phyloP scores from a whole-genome alignment of 2,113 vertebrate species.

The Rhabdornis inornatus region DNA sequence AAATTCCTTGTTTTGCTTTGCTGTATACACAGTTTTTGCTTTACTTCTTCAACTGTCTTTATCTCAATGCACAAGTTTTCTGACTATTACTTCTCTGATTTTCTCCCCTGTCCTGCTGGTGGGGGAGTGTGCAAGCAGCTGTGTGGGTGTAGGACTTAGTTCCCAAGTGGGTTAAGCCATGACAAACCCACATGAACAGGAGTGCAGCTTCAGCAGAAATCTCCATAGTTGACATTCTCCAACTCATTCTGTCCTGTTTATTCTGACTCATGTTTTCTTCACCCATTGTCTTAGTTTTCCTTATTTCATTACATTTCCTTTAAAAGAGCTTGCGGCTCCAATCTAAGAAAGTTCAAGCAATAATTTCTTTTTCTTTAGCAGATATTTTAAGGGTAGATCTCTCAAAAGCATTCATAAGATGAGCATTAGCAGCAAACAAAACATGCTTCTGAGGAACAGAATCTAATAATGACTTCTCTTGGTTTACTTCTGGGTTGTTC shows the following conservation, averaged over 20 bases:
- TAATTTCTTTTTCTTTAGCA: constrained; percentile 49
- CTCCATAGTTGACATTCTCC: constrained; percentile 36
- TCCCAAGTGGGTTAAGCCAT: neutral
- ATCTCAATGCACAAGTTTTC: neutral
- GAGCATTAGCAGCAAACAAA: constrained; percentile 48
- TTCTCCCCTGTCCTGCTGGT: neutral
- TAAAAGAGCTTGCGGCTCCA: constrained; percentile 50
- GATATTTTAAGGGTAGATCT: constrained; percentile 31
- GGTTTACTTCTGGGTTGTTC: constrained; percentile 48
- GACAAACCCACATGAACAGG: neutral
- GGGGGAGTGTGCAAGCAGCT: neutral
- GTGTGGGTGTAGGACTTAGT: neutral
- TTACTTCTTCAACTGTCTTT: neutral
- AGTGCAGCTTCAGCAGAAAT: constrained; percentile 54
- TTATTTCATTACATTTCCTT: constrained; percentile 56
- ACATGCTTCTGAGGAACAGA: constrained; percentile 58
- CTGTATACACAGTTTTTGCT: neutral
- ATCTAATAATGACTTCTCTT: constrained; percentile 29
- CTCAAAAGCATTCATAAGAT: constrained; percentile 42
- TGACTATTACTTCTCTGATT: neutral
- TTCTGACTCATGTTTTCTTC: constrained; percentile 67
- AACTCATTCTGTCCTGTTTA: constrained; percentile 54
- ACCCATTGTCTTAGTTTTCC: constrained; percentile 47
- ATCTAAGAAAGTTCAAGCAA: constrained; percentile 63
- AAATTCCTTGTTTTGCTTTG: neutral